Evolutionary conservation across 2,888 invertebrate genomes (phyloP).

Genomic region (Acronicta aceris): DNA sequence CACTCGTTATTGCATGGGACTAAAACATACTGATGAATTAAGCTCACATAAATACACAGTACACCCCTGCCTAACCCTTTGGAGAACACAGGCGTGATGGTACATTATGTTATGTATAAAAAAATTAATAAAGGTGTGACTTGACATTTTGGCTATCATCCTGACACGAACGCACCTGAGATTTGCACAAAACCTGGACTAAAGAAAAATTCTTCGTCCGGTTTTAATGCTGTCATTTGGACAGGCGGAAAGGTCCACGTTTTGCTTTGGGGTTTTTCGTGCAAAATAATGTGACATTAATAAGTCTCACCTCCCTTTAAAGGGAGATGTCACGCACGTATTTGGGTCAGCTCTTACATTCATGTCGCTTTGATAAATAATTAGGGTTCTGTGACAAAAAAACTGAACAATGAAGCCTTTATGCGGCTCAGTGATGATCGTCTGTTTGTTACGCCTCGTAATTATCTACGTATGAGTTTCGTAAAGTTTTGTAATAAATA

Average conservation of each 20-base stretch:
- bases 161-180: constrained; percentile 58
- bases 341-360: constrained; percentile 70
- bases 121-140: constrained; percentile 10
- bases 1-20: no score
- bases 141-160: constrained; percentile 54
- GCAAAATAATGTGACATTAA: constrained; percentile 81
- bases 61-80: no score
- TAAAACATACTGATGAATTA: no score
- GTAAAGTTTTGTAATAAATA: constrained; percentile 40
- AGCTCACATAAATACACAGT: no score
- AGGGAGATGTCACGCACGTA: constrained; percentile 72
- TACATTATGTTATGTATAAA: no score
- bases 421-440: constrained; percentile 51
- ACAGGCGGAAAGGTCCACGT: constrained; percentile 76
- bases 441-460: constrained; percentile 46
- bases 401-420: constrained; percentile 49
- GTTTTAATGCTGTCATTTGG: constrained; percentile 81
- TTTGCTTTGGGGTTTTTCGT: constrained; percentile 73
- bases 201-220: constrained; percentile 63
- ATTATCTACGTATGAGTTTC: constrained; percentile 36
- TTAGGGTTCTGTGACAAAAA: constrained; percentile 57
- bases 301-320: constrained; percentile 77
- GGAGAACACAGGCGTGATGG: no score
- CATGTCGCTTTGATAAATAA: constrained; percentile 67
- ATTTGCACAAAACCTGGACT: constrained; percentile 56